phyloP scores from a whole-genome alignment of 2,797 vertebrate genomes.

The Pipistrellus pygmaeus region DNA sequence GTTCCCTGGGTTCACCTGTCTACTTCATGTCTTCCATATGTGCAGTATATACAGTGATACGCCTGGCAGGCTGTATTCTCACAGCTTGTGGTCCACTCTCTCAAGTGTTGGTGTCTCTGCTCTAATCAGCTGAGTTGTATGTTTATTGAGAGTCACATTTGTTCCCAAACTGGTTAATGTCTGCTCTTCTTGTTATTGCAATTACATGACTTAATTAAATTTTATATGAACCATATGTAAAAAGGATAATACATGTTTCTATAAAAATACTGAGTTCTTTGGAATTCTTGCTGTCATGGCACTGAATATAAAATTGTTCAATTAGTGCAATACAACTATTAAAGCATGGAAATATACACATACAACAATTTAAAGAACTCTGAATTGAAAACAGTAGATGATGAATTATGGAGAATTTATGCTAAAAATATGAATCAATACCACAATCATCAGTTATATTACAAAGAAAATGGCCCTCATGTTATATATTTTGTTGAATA shows the following conservation, averaged over 20 bases:
- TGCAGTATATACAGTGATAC: background rate
- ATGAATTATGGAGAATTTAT: background rate
- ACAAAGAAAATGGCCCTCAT: background rate
- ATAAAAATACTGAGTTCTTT: background rate
- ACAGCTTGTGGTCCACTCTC: rapidly evolving
- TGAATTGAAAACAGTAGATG: background rate
- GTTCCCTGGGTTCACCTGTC: background rate
- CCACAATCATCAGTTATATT: background rate
- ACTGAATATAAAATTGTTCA: background rate
- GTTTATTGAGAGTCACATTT: background rate
- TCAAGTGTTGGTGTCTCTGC: background rate
- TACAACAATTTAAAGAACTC: background rate
- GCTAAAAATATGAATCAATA: background rate
- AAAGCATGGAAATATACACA: background rate
- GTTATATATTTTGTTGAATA: background rate
- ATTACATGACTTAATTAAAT: constrained; percentile 50
- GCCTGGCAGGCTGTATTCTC: background rate
- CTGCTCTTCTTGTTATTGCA: background rate
- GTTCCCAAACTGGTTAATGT: background rate
- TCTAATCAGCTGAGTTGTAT: background rate
- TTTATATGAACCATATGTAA: background rate
- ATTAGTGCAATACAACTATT: background rate
- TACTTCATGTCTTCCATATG: background rate
- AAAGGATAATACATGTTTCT: background rate
- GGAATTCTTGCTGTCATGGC: background rate